Conservation (phyloP, 2,888 invertebrate species). For the Fissipunctia ypsillon region DNA sequence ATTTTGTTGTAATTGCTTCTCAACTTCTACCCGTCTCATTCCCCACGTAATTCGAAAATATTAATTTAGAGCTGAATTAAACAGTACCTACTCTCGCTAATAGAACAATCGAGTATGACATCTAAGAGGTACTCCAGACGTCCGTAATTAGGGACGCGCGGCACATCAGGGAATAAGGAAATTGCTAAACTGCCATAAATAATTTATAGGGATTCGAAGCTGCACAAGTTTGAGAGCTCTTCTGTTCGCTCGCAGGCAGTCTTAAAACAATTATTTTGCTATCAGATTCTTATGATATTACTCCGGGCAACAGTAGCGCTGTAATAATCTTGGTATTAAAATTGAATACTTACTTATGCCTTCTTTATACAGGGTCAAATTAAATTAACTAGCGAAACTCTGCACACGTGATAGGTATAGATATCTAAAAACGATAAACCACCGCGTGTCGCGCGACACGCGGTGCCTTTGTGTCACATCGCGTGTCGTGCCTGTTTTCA, state of each 20-base stretch:
- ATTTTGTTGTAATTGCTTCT: constrained; percentile 28
- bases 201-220: constrained; percentile 85
- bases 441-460: too few relatives aligned
- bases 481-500: too few relatives aligned
- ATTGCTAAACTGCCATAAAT: constrained; percentile 86
- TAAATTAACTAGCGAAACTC: too few relatives aligned
- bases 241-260: constrained; percentile 70
- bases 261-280: constrained; percentile 73
- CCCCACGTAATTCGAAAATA: constrained; percentile 61
- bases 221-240: constrained; percentile 84
- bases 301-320: constrained; percentile 22
- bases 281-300: constrained; percentile 67
- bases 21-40: constrained; percentile 36
- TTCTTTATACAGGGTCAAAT: too few relatives aligned
- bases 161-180: constrained; percentile 75
- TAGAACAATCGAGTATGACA: constrained; percentile 79
- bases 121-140: constrained; percentile 79
- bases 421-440: too few relatives aligned
- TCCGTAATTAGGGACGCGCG: constrained; percentile 81
- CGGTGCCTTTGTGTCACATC: too few relatives aligned
- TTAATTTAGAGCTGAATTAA: constrained; percentile 75
- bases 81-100: constrained; percentile 77
- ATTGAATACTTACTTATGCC: constrained; percentile 3
- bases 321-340: constrained; percentile 22
- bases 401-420: too few relatives aligned